Percentiles rank a stretch among this genome's conserved stretches.
These are phyloP conservation scores for Octonoba sinensis DNA, from an alignment of 2,888 invertebrate genomes.

Conservation along the genomic window DNA sequence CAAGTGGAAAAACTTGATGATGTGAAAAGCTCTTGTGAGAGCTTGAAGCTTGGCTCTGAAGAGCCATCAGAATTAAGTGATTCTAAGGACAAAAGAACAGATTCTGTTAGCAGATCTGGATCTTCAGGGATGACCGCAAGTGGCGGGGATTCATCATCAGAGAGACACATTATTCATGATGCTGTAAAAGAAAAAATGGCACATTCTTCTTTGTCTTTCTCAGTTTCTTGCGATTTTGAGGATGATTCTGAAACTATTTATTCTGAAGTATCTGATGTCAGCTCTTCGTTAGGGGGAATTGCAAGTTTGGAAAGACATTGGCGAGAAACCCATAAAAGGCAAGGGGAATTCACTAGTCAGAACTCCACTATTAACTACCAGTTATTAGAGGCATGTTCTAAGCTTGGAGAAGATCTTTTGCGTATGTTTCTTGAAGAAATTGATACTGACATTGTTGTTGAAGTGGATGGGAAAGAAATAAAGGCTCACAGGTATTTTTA, in stretches of 20 bases:
- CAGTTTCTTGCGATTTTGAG: slow-evolving; percentile 55
- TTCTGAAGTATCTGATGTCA: slow-evolving; percentile 65
- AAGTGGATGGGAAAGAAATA: slow-evolving; percentile 85
- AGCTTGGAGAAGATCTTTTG: slow-evolving; percentile 87
- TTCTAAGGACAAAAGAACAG: slow-evolving; percentile 30
- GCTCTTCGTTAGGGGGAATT: slow-evolving; percentile 49
- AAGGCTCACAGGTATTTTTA: slow-evolving; percentile 81
- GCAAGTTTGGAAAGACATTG: slow-evolving; percentile 41
- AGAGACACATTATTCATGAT: slow-evolving; percentile 33
- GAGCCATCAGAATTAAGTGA: slow-evolving; percentile 3
- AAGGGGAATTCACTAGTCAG: slow-evolving; percentile 18
- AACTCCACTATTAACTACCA: slow-evolving; percentile 25
- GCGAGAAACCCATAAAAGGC: slow-evolving; percentile 50
- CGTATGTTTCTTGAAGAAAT: slow-evolving; percentile 93
- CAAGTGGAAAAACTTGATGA: slow-evolving; percentile 40
- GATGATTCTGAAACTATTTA: slow-evolving; percentile 65
- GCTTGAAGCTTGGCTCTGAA: slow-evolving; percentile 12
- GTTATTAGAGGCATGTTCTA: slow-evolving; percentile 72
- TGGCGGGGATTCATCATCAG: slow-evolving; percentile 34
- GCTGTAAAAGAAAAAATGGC: slow-evolving; percentile 27
- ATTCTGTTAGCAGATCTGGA: slow-evolving; percentile 46
- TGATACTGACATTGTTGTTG: slow-evolving; percentile 87
- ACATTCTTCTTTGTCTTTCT: slow-evolving; percentile 38
- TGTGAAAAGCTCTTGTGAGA: slow-evolving; percentile 36
- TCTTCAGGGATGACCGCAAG: slow-evolving; percentile 41